phyloP scores from a whole-genome alignment of 2,888 invertebrate genomes.

The Nebria salina region DNA sequence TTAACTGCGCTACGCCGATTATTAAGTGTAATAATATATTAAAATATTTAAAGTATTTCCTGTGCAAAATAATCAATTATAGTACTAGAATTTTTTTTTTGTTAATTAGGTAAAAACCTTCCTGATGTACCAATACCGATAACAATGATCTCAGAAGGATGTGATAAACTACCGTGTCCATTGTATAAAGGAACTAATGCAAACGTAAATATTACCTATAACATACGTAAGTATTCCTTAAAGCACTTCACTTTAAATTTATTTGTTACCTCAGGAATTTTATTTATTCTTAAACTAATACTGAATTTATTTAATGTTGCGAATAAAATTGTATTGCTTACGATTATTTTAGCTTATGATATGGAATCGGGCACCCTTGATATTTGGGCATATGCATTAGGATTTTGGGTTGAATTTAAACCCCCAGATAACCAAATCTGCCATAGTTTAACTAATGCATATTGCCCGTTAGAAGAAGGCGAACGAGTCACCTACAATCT shows the following conservation, averaged over 20 bases:
- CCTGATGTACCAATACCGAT: slow-evolving; percentile 9
- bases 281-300: too few species aligned
- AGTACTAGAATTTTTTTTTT: background rate
- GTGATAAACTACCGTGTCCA: slow-evolving; percentile 28
- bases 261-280: too few species aligned
- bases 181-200: slow-evolving; percentile 19
- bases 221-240: slow-evolving; percentile 27
- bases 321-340: background rate
- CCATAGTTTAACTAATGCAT: slow-evolving; percentile 23
- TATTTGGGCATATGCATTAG: slow-evolving; percentile 19
- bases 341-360: slow-evolving; percentile 32
- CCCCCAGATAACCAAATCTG: slow-evolving; percentile 27
- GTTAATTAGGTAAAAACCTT: background rate
- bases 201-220: slow-evolving; percentile 30
- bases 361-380: slow-evolving; percentile 14
- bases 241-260: background rate
- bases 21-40: too few species aligned
- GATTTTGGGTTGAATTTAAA: slow-evolving; percentile 21
- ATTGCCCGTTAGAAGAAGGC: slow-evolving; percentile 30
- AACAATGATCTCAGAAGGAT: slow-evolving; percentile 12
- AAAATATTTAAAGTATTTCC: too few species aligned
- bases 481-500: slow-evolving; percentile 38
- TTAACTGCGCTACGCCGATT: too few species aligned
- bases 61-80: too few species aligned
- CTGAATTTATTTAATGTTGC: background rate